Evolutionary conservation across 2,113 vertebrate species (phyloP), one percentile per base, ranked within the genome.

Genomic region (Seriola dumerili): DNA sequence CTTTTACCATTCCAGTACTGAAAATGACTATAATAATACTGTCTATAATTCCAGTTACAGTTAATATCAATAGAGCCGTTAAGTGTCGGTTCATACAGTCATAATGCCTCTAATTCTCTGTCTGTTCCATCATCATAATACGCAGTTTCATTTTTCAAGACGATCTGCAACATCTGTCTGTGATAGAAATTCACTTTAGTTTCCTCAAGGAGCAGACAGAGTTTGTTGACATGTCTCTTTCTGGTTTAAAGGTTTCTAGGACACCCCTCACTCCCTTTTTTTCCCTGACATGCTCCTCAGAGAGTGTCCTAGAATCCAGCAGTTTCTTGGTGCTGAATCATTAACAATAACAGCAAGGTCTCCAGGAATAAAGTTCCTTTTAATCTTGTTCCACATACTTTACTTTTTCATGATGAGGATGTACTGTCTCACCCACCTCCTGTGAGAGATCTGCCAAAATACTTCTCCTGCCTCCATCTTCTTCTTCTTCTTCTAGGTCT

Each of bases 331-430:
- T 81, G 81, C 77, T 85, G 82, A 87, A 71, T 87, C 86, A 86
- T 85, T 80, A 46, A 72, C 40, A 87, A 77, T 57, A 74, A 85
- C 67, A 88, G 72, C 76, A 23, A 46, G 29, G 67, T 87, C 72
- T 89, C 79, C 81, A 83, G 80, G 85, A 91, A 86, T 83, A 83
- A 88, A 83, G 73, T 86, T 81, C 29, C 42, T 73, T 83, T 80
- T 89, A 84, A 89, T 86, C 76, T 74, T 73, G 44, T 86, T 76
- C 66, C 75, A 66, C 40, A 78, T 77, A 65, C 42, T 84, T 78
- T 63, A 78, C 58, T 76, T 69, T 76, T 78, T 76, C 66, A 21
- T 62, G 58, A 69, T 72, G 67, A 67, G 52, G 40, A 74, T 59
- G 32, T 52, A n/a, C 65, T 63, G 23, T 80, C 62, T 67, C 66